Evolutionary conservation across 2,888 invertebrate species (phyloP), one percentile per base, ranked within the genome.

Genomic region (Sarcophaga carnaria): DNA sequence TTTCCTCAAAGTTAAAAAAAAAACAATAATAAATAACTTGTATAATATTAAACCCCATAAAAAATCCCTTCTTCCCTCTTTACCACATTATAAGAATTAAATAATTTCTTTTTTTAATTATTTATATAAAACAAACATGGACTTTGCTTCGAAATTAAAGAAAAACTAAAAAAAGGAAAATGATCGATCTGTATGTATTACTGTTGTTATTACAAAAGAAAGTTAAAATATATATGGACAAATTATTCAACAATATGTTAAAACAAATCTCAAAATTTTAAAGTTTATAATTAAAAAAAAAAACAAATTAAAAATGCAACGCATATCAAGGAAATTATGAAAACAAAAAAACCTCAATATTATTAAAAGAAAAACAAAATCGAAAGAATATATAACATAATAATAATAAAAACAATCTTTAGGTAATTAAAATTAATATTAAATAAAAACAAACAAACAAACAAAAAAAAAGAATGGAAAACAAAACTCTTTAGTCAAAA

Each of bases 351-450:
- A 84, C 79, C 76, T 89, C 88, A 89, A 89, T 87, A 90, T 89
- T 86, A 88, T 89, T 90, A 71, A 80, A 20, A 89, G 89, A 89
- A 89, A 89, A 89, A 89, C 90, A 91, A 91, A 91, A 90, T 17
- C 37, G 37, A 83, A 54, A 54, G 5, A 54, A 54, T 54, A 12
- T 12, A 17, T 10, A 54, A 54, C 17, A 14, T 14, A 14, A 54
- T 54, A 49, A 49, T 49, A 54, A 17, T 67, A 54, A 69, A 75
- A 77, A 80, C 74, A 76, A 54, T 75, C 87, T 91, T 92, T 91
- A 92, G 92, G 90, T 92, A 92, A 92, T 91, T 92, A 88, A 90
- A 91, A 77, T 71, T 72, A 91, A 91, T 91, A 91, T 89, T 49
- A 17, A 54, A 54, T 4, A 17, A 54, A 22, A 22, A 22, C 22